Conservation (phyloP, 1,140 invertebrate genomes). For the Samia ricini region DNA sequence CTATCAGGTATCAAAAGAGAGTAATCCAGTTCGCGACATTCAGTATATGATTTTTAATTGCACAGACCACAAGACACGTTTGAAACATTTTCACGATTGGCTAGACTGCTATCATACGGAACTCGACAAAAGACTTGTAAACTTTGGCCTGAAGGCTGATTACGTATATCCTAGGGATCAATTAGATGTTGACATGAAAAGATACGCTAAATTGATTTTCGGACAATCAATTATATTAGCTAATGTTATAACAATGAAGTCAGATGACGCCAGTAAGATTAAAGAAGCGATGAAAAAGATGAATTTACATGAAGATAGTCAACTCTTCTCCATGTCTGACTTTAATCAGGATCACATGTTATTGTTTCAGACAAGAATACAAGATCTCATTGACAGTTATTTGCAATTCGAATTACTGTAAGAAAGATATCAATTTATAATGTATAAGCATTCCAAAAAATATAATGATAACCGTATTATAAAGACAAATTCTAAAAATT, state of each 20-base stretch:
- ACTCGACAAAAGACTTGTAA: slow-evolving; percentile 24
- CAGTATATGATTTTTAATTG: slow-evolving; percentile 30
- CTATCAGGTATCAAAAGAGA: slow-evolving; percentile 13
- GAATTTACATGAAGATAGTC: background rate
- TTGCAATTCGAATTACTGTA: background rate
- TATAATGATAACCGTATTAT: no score
- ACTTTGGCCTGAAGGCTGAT: slow-evolving; percentile 23
- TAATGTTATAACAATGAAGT: background rate
- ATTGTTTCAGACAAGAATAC: background rate
- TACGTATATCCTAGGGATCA: slow-evolving; percentile 28
- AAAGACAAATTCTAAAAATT: no score
- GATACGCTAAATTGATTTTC: slow-evolving; percentile 21
- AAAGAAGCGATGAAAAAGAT: slow-evolving; percentile 6
- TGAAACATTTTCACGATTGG: slow-evolving; percentile 29
- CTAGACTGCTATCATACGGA: slow-evolving; percentile 31
- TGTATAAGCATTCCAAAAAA: no score
- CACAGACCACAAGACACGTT: no score
- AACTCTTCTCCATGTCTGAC: background rate
- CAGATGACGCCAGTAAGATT: slow-evolving; percentile 2
- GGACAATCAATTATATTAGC: slow-evolving; percentile 3
- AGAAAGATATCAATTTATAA: background rate
- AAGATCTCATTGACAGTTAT: background rate
- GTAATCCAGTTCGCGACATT: slow-evolving; percentile 23
- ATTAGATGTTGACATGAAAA: slow-evolving; percentile 32
- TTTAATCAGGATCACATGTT: background rate